Base-by-base conservation (phyloP, 2,797 vertebrate genomes). In the Merluccius polli region DNA sequence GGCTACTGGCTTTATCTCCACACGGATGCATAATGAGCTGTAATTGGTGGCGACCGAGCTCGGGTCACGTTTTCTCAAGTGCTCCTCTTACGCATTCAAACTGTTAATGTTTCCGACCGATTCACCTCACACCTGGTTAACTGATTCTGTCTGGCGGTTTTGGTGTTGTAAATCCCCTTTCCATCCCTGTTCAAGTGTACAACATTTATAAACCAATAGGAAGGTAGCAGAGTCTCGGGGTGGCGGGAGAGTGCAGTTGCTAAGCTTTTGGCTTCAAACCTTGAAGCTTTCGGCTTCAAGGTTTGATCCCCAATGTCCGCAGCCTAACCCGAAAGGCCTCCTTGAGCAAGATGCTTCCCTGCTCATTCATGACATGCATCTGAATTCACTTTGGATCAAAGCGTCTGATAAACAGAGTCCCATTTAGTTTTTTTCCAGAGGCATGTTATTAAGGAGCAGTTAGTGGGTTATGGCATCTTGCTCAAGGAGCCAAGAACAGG, bases 121-220 rank as follows among this genome's bases (percentile, higher is more conserved):
- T 16, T 12, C 30, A n/a, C 63, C 27, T 72, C 77, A 75, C 36
- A 72, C 27, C 65, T 73, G 32, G 36, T 74, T 82, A 24, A 27
- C 35, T 69, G 74, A 48, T 15, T 77, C 24, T 76, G 75, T 82
- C 75, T 82, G 80, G 83, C 77, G 75, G 76, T 10, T 27, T 2
- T 5, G 11, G 11, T 24, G 21, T 65, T 12, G 9, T 9, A 1
- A 3, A n/a, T 59, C 21, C n/a, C 27, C 59, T 24, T 12, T 27
- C 0, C 59, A 16, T 27, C 24, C 59, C 24, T 27, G 24, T 27
- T 27, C 24, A 27, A 65, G 59, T 65, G 24, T 3, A 65, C 24
- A 4, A 65, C 24, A 10, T 24, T 27, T 65, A 12, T 65, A 9
- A 27, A 10, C n/a, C 59, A 27, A 65, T 27, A 13, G 59, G 59